A percentile compares a stretch with the other conserved stretches of the same genome.
Conservation (phyloP, 2,113 vertebrate genomes). For the Atrichornis clamosus region DNA sequence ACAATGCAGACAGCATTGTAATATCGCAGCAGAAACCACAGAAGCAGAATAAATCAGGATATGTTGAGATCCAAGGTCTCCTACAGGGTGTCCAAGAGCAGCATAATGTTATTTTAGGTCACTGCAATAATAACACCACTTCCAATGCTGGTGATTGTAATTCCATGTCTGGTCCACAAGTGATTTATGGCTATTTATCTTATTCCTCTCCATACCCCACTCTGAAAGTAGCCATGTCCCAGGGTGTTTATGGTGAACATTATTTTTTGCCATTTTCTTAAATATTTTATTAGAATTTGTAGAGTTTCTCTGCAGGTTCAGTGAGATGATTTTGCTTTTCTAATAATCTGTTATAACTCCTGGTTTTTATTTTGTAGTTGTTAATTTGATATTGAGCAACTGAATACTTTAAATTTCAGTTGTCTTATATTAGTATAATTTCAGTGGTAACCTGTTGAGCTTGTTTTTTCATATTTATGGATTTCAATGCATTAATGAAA, state of each 20-base stretch:
- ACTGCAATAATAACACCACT: neutral
- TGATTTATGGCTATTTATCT: neutral
- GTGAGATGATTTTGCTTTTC: neutral
- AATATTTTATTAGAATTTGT: neutral
- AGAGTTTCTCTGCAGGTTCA: neutral
- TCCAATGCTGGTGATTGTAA: neutral
- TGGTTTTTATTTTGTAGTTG: neutral
- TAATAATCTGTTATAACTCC: neutral
- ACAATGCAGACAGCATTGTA: neutral
- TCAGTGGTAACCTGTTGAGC: neutral
- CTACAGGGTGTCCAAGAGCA: neutral
- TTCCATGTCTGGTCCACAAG: neutral
- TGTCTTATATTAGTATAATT: neutral
- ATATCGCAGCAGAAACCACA: neutral
- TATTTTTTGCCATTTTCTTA: neutral
- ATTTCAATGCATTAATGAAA: neutral
- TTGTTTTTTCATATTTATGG: neutral
- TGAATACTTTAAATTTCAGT: neutral
- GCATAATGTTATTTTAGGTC: neutral
- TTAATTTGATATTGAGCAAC: neutral
- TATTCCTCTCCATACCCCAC: neutral
- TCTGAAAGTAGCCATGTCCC: neutral
- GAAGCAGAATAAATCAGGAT: neutral
- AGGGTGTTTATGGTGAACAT: neutral
- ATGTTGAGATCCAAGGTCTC: neutral